Evolutionary conservation across 2,797 vertebrate species (phyloP).

Genomic region (Spondyliosoma cantharus): DNA sequence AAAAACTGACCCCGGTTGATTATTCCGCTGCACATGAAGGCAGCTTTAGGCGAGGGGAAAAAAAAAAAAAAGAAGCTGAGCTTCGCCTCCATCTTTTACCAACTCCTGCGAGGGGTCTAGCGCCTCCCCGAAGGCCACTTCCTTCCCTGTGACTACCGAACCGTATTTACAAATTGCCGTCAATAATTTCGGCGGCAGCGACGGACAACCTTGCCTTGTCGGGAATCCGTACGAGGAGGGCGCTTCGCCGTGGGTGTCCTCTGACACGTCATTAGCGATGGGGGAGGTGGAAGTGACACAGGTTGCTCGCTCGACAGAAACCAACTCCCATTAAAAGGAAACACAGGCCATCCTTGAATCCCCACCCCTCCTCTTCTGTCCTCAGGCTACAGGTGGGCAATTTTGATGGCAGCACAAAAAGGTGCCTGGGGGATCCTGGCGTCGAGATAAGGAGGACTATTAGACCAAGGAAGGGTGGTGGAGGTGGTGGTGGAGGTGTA

Average conservation of each 20-base stretch:
- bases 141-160: constrained; percentile 46
- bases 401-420: constrained; percentile 76
- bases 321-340: constrained; percentile 68
- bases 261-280: constrained; percentile 76
- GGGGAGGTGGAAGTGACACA: constrained; percentile 68
- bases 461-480: constrained; percentile 62
- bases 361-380: constrained; percentile 18
- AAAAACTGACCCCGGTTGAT: constrained; percentile 42
- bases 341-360: constrained; percentile 29
- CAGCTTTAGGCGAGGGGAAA: constrained; percentile 19
- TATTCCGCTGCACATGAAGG: constrained; percentile 30
- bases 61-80: not conserved
- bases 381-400: constrained; percentile 83
- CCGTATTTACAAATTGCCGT: constrained; percentile 59
- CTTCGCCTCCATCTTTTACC: constrained; percentile 51
- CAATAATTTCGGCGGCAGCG: constrained; percentile 58
- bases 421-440: constrained; percentile 70
- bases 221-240: constrained; percentile 22
- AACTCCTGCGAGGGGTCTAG: constrained; percentile 38
- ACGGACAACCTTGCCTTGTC: constrained; percentile 22
- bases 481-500: constrained; percentile 40
- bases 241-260: constrained; percentile 66
- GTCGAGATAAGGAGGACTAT: constrained; percentile 76
- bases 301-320: constrained; percentile 79
- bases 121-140: constrained; percentile 52